Percentiles rank a stretch among this genome's conserved stretches.
phyloP scores from a whole-genome alignment of 2,797 vertebrate genomes.

The Anniella stebbinsi region DNA sequence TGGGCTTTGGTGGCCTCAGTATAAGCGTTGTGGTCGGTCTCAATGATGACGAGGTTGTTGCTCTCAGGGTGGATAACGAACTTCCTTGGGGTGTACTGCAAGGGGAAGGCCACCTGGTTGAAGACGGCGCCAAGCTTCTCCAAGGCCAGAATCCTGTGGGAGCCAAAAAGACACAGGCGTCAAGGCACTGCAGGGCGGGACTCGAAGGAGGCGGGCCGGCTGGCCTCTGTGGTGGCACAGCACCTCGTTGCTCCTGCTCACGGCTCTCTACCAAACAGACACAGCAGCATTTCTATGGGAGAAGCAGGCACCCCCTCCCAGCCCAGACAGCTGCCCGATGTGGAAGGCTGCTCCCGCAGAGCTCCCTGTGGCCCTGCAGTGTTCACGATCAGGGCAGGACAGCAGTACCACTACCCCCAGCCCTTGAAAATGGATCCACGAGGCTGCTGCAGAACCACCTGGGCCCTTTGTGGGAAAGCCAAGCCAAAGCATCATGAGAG shows the following conservation, averaged over 20 bases:
- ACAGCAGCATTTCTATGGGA: not conserved
- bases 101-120: constrained; percentile 97
- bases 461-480: not conserved
- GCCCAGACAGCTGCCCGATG: no score
- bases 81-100: constrained; percentile 97
- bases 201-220: no score
- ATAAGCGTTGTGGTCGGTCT: constrained; percentile 98
- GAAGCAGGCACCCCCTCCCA: not conserved
- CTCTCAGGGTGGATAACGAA: constrained; percentile 98
- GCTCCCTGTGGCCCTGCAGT: not conserved
- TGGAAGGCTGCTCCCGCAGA: not conserved
- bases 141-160: constrained; percentile 92
- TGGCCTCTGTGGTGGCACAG: no score
- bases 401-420: not conserved
- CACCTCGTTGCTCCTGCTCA: no score
- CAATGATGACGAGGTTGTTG: constrained; percentile 95
- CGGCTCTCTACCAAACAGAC: no score
- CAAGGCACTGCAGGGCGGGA: no score
- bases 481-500: not conserved
- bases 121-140: constrained; percentile 98
- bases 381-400: not conserved
- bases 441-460: not conserved
- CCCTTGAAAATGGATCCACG: not conserved
- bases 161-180: constrained; percentile 21
- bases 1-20: constrained; percentile 98